A percentile compares a stretch with the other conserved stretches of the same genome.
phyloP scores from a whole-genome alignment of 2,113 vertebrate species.

The Alligator sinensis region DNA sequence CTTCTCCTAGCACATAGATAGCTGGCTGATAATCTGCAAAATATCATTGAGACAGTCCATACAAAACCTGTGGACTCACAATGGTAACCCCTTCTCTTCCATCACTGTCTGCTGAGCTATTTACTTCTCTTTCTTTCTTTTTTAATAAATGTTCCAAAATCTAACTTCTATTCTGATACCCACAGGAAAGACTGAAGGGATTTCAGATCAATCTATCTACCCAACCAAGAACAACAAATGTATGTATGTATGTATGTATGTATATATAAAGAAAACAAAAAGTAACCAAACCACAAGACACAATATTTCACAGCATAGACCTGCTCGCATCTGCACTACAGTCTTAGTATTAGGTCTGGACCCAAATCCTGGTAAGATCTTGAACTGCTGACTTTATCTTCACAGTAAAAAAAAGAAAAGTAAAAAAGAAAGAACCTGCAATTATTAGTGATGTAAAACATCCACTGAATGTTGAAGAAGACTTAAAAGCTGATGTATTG shows the following conservation, averaged over 20 bases:
- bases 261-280: not conserved
- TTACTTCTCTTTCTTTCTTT: not conserved
- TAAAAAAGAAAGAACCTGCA: not conserved
- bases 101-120: not conserved
- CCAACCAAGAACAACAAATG: not conserved
- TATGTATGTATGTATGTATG: too few species aligned
- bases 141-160: not conserved
- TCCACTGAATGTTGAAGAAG: not conserved
- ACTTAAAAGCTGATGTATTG: not conserved
- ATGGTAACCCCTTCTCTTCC: not conserved
- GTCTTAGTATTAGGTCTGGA: not conserved
- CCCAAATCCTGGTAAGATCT: not conserved
- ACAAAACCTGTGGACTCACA: too few species aligned
- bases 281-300: not conserved
- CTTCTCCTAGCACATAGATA: not conserved
- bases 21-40: not conserved
- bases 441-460: not conserved
- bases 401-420: not conserved
- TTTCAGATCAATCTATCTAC: not conserved
- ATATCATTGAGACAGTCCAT: not conserved
- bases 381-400: not conserved
- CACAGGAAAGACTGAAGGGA: not conserved
- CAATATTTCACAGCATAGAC: not conserved
- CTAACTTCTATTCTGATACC: not conserved
- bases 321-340: not conserved